Evolutionary conservation across 30 jellyfish, hydroid and myxozoan species (phyloP).

Genomic region (Chironex yamaguchii): DNA sequence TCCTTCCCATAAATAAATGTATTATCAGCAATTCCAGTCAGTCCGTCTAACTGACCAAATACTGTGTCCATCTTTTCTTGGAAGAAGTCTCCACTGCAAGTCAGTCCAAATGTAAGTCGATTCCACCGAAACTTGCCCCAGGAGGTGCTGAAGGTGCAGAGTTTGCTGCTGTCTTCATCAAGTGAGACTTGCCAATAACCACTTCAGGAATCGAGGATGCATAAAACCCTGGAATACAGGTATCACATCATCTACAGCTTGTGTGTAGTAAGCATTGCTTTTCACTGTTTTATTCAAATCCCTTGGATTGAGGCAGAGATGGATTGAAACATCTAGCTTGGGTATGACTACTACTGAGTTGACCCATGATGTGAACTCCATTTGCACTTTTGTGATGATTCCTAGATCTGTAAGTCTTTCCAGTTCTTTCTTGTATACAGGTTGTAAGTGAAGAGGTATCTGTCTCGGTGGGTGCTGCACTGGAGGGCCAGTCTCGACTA

Average conservation of each 20-base stretch:
- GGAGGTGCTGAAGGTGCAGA: constrained; percentile 7
- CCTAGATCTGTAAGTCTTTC: not conserved
- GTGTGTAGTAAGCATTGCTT: not conserved
- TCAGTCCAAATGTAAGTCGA: not conserved
- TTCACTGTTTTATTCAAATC: not conserved
- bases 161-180: constrained; percentile 1
- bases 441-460: not conserved
- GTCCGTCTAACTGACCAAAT: not conserved
- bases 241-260: not conserved
- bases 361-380: not conserved
- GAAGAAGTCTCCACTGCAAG: not conserved
- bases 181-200: constrained; percentile 7
- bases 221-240: not conserved
- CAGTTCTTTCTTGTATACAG: not conserved
- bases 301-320: not conserved
- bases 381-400: not conserved
- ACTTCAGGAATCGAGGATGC: not conserved
- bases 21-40: constrained; percentile 7
- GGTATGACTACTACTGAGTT: not conserved
- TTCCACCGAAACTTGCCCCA: constrained; percentile 29
- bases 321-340: not conserved
- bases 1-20: not conserved
- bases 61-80: not conserved
- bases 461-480: not conserved
- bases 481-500: not conserved